Evolutionary conservation across 2,797 vertebrate genomes (phyloP), one percentile per base, ranked within the genome.

Genomic region (Sandelia bainsii): DNA sequence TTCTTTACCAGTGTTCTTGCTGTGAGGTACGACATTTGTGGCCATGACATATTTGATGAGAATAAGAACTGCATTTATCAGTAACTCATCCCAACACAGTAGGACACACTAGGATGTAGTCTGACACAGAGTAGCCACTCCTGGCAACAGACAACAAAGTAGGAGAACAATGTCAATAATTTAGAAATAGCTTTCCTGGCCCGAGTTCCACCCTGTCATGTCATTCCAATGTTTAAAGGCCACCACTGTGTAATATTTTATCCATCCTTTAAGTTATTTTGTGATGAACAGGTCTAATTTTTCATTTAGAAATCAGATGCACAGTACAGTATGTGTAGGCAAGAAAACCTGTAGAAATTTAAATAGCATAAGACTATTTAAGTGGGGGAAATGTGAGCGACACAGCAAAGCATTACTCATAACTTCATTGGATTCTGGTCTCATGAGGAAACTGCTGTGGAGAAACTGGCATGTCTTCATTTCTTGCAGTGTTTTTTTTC

Each of bases 221-320:
- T 59, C 14, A 22, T 51, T 64, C 29, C 39, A 60, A 4, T 65
- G 22, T 68, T 67, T 66, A 56, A 48, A 34, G 65, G 67, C 60
- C 12, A 42, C 22, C 48, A 10, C 27, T 16, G 29, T 34, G 10
- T 37, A 29, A 48, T 57, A 23, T 51, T 42, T 60, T 14, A 60
- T 40, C 46, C n/a, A 44, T 61, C 44, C 16, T 48, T 0, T n/a
- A 2, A 62, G 9, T 60, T 59, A 50, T 49, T 50, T 49, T 39
- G 34, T 19, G 5, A 50, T 49, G 9, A 22, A 59, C 45, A 14
- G 29, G 20, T 45, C 5, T 3, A 0, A 48, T 48, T 34, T 22
- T 22, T 23, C 40, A 62, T 53, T 54, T 45, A 27, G 16, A 52
- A 42, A 27, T 42, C 4, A 11, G 32, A 40, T 52, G 32, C 39